phyloP scores from a whole-genome alignment of 2,797 vertebrate species.

The Channallabes apus region DNA sequence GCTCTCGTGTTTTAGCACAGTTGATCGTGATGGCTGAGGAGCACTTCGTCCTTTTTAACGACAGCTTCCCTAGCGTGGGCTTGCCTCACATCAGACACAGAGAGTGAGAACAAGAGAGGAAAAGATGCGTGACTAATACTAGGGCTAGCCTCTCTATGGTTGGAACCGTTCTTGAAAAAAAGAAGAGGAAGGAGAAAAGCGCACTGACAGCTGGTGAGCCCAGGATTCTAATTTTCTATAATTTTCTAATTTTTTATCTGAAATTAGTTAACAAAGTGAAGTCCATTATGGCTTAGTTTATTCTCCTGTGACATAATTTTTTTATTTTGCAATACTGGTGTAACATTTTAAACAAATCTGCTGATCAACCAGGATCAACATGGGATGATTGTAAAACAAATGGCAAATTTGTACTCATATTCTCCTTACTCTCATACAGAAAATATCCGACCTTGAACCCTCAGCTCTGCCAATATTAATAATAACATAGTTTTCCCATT shows the following conservation, averaged over 20 bases:
- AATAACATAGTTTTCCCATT: too few relatives aligned
- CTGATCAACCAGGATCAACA: neutral
- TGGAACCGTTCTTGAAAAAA: slow-evolving; percentile 25
- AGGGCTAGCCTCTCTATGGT: slow-evolving; percentile 22
- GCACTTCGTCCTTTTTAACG: slow-evolving; percentile 12
- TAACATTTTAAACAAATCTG: neutral
- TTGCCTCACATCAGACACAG: slow-evolving; percentile 3
- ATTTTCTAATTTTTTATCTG: neutral
- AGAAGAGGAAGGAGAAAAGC: neutral
- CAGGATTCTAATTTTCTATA: neutral
- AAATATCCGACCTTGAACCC: neutral
- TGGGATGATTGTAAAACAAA: neutral
- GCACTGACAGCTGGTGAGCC: neutral
- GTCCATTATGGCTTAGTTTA: neutral
- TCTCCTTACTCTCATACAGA: neutral
- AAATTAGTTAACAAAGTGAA: neutral
- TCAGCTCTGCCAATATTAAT: neutral
- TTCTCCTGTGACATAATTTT: neutral
- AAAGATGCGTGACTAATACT: slow-evolving; percentile 30
- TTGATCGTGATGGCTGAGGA: slow-evolving; percentile 9
- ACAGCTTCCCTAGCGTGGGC: slow-evolving; percentile 24
- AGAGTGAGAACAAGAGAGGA: slow-evolving; percentile 24
- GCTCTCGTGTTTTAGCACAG: slow-evolving; percentile 6
- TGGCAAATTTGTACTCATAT: neutral
- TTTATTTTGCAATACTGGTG: neutral